Percentiles rank a stretch among this genome's conserved stretches.
Evolutionary conservation across 2,888 invertebrate genomes (phyloP).

Genomic region (Diarsia brunnea): DNA sequence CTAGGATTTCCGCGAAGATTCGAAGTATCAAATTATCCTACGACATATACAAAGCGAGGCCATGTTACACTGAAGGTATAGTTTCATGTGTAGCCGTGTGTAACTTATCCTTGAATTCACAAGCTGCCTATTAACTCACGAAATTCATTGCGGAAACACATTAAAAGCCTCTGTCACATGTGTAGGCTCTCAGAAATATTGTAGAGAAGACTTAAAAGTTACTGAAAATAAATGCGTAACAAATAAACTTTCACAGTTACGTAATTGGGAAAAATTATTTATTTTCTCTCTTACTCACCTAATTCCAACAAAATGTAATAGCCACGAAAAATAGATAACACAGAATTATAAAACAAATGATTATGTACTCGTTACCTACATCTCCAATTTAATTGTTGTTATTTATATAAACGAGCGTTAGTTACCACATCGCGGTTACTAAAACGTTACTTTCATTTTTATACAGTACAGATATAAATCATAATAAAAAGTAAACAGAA

Average conservation of each 20-base stretch:
- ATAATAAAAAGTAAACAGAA: constrained; percentile 14
- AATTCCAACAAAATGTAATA: background rate
- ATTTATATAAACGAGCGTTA: constrained; percentile 28
- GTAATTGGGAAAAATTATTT: background rate
- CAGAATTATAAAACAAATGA: constrained; percentile 17
- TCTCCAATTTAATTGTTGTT: constrained; percentile 17
- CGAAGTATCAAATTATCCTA: too few species aligned
- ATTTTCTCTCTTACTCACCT: too few species aligned
- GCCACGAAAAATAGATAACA: background rate
- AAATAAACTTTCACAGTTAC: background rate
- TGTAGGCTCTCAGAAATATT: background rate
- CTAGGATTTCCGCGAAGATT: too few species aligned
- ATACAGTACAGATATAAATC: constrained; percentile 13
- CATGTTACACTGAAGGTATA: too few species aligned
- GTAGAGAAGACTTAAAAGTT: fast-evolving
- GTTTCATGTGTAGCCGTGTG: too few species aligned
- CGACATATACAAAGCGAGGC: too few species aligned
- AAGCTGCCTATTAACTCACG: background rate
- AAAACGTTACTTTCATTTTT: constrained; percentile 49
- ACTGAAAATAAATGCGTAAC: background rate
- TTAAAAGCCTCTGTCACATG: background rate
- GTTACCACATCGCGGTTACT: constrained; percentile 44
- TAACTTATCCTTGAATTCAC: background rate
- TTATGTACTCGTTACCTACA: constrained; percentile 32
- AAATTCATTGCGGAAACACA: background rate